Base-by-base conservation (phyloP, 37 sponge, comb jelly and placozoan species). In the Aplysina aerophoba region DNA sequence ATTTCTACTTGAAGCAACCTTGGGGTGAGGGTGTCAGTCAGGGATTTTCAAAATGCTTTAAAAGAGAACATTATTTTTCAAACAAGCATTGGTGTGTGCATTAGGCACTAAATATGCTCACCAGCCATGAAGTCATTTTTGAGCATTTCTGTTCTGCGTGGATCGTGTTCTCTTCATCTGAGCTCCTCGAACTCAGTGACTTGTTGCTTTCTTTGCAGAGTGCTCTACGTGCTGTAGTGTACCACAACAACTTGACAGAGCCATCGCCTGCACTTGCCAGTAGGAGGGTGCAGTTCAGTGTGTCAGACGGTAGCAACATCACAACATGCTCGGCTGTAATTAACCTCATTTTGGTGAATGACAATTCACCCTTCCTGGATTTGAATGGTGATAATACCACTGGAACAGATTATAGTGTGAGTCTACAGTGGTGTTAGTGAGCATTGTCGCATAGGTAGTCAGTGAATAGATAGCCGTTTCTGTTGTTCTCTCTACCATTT, bases 251-350 rank as follows among this genome's bases (percentile, higher is more conserved):
- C 50, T 44, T 44, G 50, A 11, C 79, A 1, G 86, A 60, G 65
- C 80, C 84, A 3, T 84, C 67, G 0, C 37, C 86, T 3, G 36
- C 39, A 22, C 60, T 2, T 4, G 34, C 39, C 4, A n/a, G 59
- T 17, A 31, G 93, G 40, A 83, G 8, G 0, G 35, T 92, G 31
- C 0, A 16, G 0, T 66, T 89, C 36, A 83, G 61, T 22, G 59
- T 86, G 30, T 92, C 81, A 67, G 93, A 92, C 79, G 93, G 89
- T 17, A 50, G 28, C 19, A 68, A 71, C 15, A 60, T 25, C 21
- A 85, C 50, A 44, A 8, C 3, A 8, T 44, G 50, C 8, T 3
- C 8, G 50, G 50, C 50, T 44, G 8, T 8, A 11, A 44, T 44
- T 8, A 44, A 44, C 8, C 0, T 33, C 38, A 31, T 1, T 22